Conservation (phyloP, 2,888 invertebrate species). For the Drosophila trichaetosa region DNA sequence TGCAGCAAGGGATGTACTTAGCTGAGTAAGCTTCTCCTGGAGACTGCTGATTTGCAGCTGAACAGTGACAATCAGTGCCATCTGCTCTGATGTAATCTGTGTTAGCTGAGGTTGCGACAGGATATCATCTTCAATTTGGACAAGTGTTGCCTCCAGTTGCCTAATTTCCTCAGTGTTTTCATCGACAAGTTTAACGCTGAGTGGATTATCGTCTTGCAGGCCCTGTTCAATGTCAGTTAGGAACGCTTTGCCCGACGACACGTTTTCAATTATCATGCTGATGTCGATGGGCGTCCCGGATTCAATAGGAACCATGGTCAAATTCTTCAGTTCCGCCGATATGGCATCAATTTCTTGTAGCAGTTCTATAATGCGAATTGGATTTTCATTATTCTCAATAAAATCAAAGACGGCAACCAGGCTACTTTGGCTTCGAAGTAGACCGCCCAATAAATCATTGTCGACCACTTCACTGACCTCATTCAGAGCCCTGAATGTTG, state of each 20-base stretch:
- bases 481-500: slow-evolving; percentile 77
- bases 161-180: slow-evolving; percentile 70
- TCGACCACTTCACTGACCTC: slow-evolving; percentile 72
- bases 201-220: slow-evolving; percentile 63
- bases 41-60: slow-evolving; percentile 68
- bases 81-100: slow-evolving; percentile 62
- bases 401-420: slow-evolving; percentile 81
- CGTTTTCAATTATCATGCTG: slow-evolving; percentile 67
- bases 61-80: slow-evolving; percentile 70
- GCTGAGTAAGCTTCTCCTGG: slow-evolving; percentile 59
- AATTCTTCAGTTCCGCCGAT: slow-evolving; percentile 67
- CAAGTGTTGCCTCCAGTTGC: slow-evolving; percentile 65
- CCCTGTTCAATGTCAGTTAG: slow-evolving; percentile 76
- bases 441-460: slow-evolving; percentile 61
- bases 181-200: slow-evolving; percentile 64
- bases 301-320: slow-evolving; percentile 33
- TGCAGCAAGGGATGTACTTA: slow-evolving; percentile 20
- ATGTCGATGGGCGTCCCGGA: slow-evolving; percentile 54
- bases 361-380: slow-evolving; percentile 81
- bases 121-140: slow-evolving; percentile 74
- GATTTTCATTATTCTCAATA: slow-evolving; percentile 80
- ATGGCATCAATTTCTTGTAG: slow-evolving; percentile 82
- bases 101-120: slow-evolving; percentile 61
- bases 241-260: slow-evolving; percentile 69
- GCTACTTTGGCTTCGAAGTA: slow-evolving; percentile 74